These are phyloP conservation scores for Copsychus sechellarum DNA, from an alignment of 2,113 vertebrate species.

Conservation along the genomic window DNA sequence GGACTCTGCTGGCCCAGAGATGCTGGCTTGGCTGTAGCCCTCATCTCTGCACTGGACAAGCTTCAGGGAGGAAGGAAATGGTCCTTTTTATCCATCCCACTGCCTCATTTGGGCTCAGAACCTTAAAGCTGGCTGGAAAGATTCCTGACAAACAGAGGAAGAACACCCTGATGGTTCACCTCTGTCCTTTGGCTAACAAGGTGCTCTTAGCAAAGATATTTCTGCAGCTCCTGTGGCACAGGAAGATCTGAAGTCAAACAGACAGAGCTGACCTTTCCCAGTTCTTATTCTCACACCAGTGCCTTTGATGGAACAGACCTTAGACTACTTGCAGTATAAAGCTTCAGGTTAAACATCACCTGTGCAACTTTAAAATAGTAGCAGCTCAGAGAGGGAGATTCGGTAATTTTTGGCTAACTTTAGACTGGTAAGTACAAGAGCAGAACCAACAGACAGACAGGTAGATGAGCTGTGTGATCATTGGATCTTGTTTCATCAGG, in stretches of 20 bases:
- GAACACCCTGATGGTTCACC: background rate
- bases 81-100: background rate
- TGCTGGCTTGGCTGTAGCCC: background rate
- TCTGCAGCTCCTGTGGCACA: background rate
- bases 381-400: background rate
- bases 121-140: background rate
- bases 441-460: background rate
- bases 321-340: background rate
- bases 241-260: background rate
- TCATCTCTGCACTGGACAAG: background rate
- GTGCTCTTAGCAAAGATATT: background rate
- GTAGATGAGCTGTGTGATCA: background rate
- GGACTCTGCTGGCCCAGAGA: constrained; percentile 27
- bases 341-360: background rate
- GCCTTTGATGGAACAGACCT: background rate
- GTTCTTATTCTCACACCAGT: background rate
- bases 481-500: background rate
- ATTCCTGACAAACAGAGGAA: background rate
- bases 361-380: background rate
- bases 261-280: background rate
- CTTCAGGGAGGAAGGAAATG: background rate
- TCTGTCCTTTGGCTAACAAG: background rate
- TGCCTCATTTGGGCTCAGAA: background rate
- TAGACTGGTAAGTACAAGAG: background rate
- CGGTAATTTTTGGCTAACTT: background rate